Evolutionary conservation across 1,140 invertebrate species (phyloP), one percentile per base, ranked within the genome.

Genomic region (Ganaspis sp.): DNA sequence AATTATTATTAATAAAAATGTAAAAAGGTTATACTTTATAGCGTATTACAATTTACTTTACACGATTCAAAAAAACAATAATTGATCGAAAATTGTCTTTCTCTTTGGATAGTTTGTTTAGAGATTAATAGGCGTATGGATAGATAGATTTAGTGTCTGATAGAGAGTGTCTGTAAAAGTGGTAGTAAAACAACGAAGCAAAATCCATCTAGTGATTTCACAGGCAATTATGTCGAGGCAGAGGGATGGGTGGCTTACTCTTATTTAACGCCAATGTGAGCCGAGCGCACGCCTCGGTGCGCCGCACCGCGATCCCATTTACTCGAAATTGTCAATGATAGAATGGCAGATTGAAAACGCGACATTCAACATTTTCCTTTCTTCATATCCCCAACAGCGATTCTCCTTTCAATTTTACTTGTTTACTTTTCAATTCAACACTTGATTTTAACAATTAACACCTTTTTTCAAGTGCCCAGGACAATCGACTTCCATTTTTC

Each of bases 201-300:
- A 87, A 88, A 89, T 81, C 86, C 84, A 89, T 89, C 86, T 87
- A 81, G 83, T 82, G 87, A 89, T 89, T 90, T 89, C 88, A 89
- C 87, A 87, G 87, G 87, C 88, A 90, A 90, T 90, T 88, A 88
- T 89, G 85, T 83, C 83, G 77, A 72, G 54, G 81, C 42, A 74
- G 72, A 70, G 69, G 69, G 76, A 72, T 58, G 72, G 72, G 45
- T 84, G 85, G 86, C 86, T 91, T 90, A 90, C 89, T 91, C 89
- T 90, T 90, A 91, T 92, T 92, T 91, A 91, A 91, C 88, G 90
- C 89, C 90, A 91, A 91, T 91, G 89, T 91, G 91, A 84, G 79
- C 86, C 87, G 83, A 83, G 83, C 78, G 79, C 85, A 88, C 86
- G 88, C 84, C 82, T 86, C 81, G 82, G 37, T 70, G 75, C 75